Percentiles rank a stretch among this genome's conserved stretches.
phyloP scores from a whole-genome alignment of 1,140 invertebrate species.

The Lamellibrachia luymesi region DNA sequence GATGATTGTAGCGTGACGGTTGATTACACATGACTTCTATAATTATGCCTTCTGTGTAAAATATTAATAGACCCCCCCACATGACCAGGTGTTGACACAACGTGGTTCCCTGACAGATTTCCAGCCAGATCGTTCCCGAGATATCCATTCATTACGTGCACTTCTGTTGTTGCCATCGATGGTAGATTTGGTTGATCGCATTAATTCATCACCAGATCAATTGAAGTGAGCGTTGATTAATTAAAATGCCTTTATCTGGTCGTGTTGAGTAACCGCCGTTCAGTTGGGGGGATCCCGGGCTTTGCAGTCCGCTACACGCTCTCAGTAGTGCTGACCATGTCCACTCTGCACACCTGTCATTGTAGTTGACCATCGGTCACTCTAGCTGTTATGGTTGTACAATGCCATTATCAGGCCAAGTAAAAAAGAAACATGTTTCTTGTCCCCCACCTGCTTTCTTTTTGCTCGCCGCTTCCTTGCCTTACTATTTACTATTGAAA shows the following conservation, averaged over 20 bases:
- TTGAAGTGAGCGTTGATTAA: background rate
- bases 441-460: too few relatives aligned
- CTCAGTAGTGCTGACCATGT: background rate
- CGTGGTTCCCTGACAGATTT: background rate
- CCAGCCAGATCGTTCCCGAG: background rate
- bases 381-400: background rate
- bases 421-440: too few relatives aligned
- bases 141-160: background rate
- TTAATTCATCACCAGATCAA: background rate
- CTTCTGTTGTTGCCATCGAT: background rate
- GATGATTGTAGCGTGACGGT: background rate
- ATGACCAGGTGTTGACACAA: background rate
- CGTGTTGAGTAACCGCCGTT: background rate
- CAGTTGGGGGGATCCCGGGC: background rate
- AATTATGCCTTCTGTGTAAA: background rate
- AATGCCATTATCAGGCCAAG: background rate
- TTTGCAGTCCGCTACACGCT: background rate
- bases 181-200: background rate
- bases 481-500: too few relatives aligned
- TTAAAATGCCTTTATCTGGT: background rate
- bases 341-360: background rate
- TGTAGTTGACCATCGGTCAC: background rate
- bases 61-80: background rate
- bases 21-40: background rate
- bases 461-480: too few relatives aligned